Percentiles rank a stretch among this genome's conserved stretches.
Evolutionary conservation across 2,888 invertebrate species (phyloP).

Genomic region (Alloplasta piceator): DNA sequence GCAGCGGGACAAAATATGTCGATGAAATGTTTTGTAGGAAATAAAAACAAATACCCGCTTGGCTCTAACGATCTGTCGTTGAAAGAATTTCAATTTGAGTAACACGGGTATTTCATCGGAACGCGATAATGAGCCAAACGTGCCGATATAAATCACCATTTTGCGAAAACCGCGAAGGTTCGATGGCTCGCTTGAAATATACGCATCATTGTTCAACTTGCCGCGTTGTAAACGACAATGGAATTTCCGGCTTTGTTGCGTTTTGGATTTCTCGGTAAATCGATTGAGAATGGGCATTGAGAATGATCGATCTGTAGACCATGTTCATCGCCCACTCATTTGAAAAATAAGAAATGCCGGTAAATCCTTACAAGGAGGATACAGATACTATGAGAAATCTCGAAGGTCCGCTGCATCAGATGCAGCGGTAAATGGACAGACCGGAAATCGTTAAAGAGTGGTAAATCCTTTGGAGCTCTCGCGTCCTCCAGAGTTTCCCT

Average conservation of each 20-base stretch:
- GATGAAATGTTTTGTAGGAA: too few relatives aligned
- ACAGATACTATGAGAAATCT: conserved; percentile 2
- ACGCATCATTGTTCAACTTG: conserved; percentile 24
- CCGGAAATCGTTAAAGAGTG: conserved; percentile 52
- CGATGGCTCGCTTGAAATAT: conserved; percentile 41
- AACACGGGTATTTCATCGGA: conserved; percentile 39
- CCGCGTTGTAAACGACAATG: conserved; percentile 25
- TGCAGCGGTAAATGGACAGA: conserved; percentile 36
- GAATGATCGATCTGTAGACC: conserved; percentile 13
- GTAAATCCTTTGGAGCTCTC: conserved; percentile 47
- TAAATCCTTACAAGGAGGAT: neutral
- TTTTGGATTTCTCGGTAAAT: conserved; percentile 36
- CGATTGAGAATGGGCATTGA: conserved; percentile 53
- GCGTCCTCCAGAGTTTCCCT: conserved; percentile 27
- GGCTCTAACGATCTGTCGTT: conserved; percentile 11
- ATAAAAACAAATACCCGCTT: conserved; percentile 19
- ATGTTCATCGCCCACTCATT: neutral
- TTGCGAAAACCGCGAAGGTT: conserved; percentile 30
- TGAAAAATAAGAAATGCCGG: conserved; percentile 1
- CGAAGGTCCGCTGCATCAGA: conserved; percentile 51
- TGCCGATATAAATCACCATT: conserved; percentile 1
- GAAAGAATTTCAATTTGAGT: conserved; percentile 1
- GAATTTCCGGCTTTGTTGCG: conserved; percentile 39
- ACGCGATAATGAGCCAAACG: conserved; percentile 57
- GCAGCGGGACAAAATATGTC: too few relatives aligned